Conservation (phyloP, 2,888 invertebrate genomes). For the Criorhina ranunculi region DNA sequence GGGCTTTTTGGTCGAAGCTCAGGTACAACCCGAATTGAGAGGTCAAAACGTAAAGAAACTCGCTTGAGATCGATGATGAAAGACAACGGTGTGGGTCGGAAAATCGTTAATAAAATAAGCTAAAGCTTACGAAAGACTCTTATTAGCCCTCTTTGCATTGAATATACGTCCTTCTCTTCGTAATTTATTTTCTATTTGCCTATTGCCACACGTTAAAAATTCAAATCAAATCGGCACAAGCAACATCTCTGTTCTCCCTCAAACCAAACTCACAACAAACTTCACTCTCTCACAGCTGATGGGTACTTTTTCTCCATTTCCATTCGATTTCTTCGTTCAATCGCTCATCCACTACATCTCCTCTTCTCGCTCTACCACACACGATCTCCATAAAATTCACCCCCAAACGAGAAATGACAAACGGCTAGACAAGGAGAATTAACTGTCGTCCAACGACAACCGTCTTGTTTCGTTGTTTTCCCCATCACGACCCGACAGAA, state of each 20-base stretch:
- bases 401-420: constrained; percentile 31
- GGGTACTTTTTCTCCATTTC: constrained; percentile 10
- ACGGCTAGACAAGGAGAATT: not conserved
- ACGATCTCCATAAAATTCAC: not conserved
- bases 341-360: constrained; percentile 1
- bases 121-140: too few relatives aligned
- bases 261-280: constrained; percentile 1
- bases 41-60: too few relatives aligned
- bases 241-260: not conserved
- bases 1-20: too few relatives aligned
- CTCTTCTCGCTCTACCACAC: constrained; percentile 42
- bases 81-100: too few relatives aligned
- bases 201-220: too few relatives aligned
- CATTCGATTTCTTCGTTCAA: constrained; percentile 36
- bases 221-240: too few relatives aligned
- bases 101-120: too few relatives aligned
- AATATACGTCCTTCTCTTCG: too few relatives aligned
- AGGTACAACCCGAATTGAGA: too few relatives aligned
- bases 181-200: too few relatives aligned
- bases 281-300: constrained; percentile 48
- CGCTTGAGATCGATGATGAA: too few relatives aligned
- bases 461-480: constrained; percentile 23
- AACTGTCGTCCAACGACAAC: not conserved
- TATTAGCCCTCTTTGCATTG: too few relatives aligned
- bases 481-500: not conserved